Evolutionary conservation across 2,797 vertebrate species (phyloP), one percentile per base, ranked within the genome.

Genomic region (Merluccius polli): DNA sequence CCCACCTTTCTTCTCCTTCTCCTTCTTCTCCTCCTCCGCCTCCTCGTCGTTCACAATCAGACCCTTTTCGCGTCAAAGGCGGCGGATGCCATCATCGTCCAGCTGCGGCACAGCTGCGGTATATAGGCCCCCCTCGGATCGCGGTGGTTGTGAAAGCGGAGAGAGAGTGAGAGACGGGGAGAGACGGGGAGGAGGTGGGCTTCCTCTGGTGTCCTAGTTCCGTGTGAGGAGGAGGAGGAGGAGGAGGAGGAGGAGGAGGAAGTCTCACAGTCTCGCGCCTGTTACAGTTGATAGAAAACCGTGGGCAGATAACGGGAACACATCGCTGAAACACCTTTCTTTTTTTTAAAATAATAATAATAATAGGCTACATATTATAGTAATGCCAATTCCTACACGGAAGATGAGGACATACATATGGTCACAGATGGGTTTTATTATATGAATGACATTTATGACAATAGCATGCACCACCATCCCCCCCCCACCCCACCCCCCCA

Each of bases 171-270:
- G 36, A 38, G 10, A 27, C 59, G 24, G 59, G 12, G 52, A 38
- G 36, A 52, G 59, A 65, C 52, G 59, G 59, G 10, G 59, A 65
- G 59, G 59, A 65, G 24, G 59, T 65, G 59, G n/a, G 59, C 59
- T 11, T 29, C n/a, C 59, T 65, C 59, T 65, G 59, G 59, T 65
- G 59, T 65, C 59, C 59, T 65, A n/a, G 59, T 65, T 65, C 59
- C 24, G 59, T 65, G 59, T 65, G 59, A 65, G 59, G 59, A 65
- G n/a, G 24, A 65, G 59, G 59, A 65, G n/a, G 36, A 11, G 36
- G 13, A 18, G 41, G 59, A 65, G 24, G 59, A 65, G 9, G 24
- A 65, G 59, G 59, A 65, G 59, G 59, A 65, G 59, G 10, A 27
- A 16, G 59, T 65, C 59, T 65, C 59, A 65, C 21, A 16, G 59